Conservation (phyloP, 2,888 invertebrate genomes). For the Drosophila anomalata region DNA sequence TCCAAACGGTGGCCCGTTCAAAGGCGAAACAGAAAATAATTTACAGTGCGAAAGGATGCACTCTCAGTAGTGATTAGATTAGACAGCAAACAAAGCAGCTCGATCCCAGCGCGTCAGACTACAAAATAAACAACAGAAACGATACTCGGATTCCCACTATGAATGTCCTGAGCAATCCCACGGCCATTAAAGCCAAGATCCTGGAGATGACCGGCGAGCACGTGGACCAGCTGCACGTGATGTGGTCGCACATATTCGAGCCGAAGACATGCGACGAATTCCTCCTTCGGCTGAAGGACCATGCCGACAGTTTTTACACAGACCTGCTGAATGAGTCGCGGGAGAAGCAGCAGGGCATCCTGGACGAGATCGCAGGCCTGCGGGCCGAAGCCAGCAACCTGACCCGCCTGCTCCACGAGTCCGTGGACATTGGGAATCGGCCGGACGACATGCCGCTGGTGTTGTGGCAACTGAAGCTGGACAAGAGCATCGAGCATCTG, state of each 20-base stretch:
- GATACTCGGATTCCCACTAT: slow-evolving; percentile 2
- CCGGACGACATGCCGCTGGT: slow-evolving; percentile 81
- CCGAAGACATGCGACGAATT: slow-evolving; percentile 70
- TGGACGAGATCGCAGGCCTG: slow-evolving; percentile 85
- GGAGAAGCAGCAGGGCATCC: slow-evolving; percentile 84
- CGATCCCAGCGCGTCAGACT: background rate
- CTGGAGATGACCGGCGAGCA: slow-evolving; percentile 68
- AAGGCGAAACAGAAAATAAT: background rate
- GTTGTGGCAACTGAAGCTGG: slow-evolving; percentile 86
- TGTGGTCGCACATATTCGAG: slow-evolving; percentile 81
- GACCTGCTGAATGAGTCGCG: slow-evolving; percentile 87
- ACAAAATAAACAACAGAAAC: slow-evolving; percentile 39
- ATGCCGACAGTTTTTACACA: slow-evolving; percentile 85
- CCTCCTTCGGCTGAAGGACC: slow-evolving; percentile 73
- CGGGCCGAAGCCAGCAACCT: slow-evolving; percentile 76
- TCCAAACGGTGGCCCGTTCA: background rate
- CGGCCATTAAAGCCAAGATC: slow-evolving; percentile 48
- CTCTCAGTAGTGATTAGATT: slow-evolving; percentile 1
- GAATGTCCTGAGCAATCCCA: slow-evolving; percentile 3
- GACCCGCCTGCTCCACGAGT: slow-evolving; percentile 75
- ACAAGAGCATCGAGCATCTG: slow-evolving; percentile 86
- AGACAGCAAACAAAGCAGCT: slow-evolving; percentile 2
- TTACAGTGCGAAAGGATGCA: slow-evolving; percentile 1
- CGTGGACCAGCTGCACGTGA: slow-evolving; percentile 63
- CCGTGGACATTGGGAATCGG: slow-evolving; percentile 64